Evolutionary conservation across 2,113 vertebrate species (phyloP), one percentile per base, ranked within the genome.

Genomic region (Telmatochromis brachygnathus): DNA sequence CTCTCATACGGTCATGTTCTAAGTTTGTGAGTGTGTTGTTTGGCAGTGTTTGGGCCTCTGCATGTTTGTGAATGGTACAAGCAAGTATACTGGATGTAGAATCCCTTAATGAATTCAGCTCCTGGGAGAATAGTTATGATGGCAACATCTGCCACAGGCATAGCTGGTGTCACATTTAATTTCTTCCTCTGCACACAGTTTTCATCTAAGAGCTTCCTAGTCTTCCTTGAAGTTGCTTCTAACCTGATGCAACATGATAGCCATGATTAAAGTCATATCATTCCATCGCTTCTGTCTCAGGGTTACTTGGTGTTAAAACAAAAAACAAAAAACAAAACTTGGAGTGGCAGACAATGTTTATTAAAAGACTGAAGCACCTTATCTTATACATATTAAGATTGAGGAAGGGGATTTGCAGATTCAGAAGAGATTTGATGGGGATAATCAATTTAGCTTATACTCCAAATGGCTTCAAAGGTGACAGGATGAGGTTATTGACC

Each of bases 361-460:
- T 90, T 79, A 87, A 23, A 85, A 77, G 73, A 80, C 75, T 82
- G 33, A 17, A 88, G 53, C 54, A 80, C 82, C n/a, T 11, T 4
- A 13, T 75, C 80, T 70, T 75, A 37, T 79, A 83, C 70, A 84
- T 87, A 56, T 79, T 91, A 84, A 75, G 54, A 70, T 82, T 62
- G n/a, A 81, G 30, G 58, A 62, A 85, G 54, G 54, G 83, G 51
- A 87, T 88, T 86, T 91, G 33, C 9, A 54, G 81, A 56, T 85
- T 80, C 45, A 23, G 49, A 81, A 91, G 85, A 83, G 83, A 88
- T 92, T 77, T 75, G 62, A 86, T 49, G 21, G 28, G 39, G 77
- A 84, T 87, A 89, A 91, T 93, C 81, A 91, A 75, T 92, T 90
- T 81, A 70, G 84, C 62, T 53, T n/a, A 62, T 85, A 87, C 93